phyloP scores from a whole-genome alignment of 1,140 invertebrate genomes.

The Formica exsecta region DNA sequence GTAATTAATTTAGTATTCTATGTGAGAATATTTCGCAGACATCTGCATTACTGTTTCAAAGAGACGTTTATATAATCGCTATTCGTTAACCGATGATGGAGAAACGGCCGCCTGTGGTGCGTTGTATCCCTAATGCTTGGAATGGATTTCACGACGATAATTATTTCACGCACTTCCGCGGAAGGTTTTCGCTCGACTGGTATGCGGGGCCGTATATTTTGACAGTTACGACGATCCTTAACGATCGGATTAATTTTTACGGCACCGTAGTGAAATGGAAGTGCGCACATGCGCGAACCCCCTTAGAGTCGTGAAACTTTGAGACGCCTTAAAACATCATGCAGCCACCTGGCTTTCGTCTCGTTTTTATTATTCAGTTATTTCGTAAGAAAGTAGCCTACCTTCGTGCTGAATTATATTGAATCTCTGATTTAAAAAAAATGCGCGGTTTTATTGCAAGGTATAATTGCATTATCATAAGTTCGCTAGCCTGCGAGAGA shows the following conservation, averaged over 20 bases:
- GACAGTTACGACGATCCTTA: constrained; percentile 82
- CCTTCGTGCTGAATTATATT: not conserved
- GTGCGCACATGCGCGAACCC: constrained; percentile 53
- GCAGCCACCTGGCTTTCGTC: constrained; percentile 40
- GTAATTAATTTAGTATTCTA: not conserved
- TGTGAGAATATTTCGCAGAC: not conserved
- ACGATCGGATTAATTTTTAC: constrained; percentile 85
- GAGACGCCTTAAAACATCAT: constrained; percentile 47
- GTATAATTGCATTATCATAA: not conserved
- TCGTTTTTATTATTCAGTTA: constrained; percentile 52
- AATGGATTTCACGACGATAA: constrained; percentile 55
- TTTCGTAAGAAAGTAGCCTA: constrained; percentile 4
- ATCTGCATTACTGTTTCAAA: not conserved
- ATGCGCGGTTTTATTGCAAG: constrained; percentile 10
- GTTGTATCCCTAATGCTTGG: constrained; percentile 22
- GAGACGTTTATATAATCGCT: constrained; percentile 36
- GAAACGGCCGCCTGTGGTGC: constrained; percentile 22
- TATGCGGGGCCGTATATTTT: constrained; percentile 81
- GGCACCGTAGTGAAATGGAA: constrained; percentile 78
- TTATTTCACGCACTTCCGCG: constrained; percentile 61
- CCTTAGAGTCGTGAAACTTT: constrained; percentile 49
- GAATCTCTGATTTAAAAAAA: constrained; percentile 38
- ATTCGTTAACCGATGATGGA: constrained; percentile 32
- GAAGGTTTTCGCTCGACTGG: constrained; percentile 71
- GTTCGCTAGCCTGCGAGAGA: not conserved